A percentile compares a stretch with the other conserved stretches of the same genome.
Evolutionary conservation across 2,113 vertebrate genomes (phyloP).

Genomic region (Muscicapa adusta): DNA sequence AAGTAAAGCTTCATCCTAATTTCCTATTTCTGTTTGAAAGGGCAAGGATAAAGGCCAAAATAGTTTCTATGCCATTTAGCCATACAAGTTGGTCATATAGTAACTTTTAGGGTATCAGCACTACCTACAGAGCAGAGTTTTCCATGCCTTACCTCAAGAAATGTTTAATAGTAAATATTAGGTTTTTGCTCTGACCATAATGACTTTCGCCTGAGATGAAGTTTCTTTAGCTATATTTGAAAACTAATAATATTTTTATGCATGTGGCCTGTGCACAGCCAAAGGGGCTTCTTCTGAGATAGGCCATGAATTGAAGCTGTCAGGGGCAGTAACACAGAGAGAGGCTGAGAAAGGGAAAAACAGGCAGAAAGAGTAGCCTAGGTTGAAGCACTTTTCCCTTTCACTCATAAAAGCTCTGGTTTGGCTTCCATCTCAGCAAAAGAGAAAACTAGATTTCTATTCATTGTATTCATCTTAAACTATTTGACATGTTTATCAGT

Average conservation of each 20-base stretch:
- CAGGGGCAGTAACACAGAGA: not conserved
- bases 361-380: not conserved
- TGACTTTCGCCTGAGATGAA: not conserved
- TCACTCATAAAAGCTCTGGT: not conserved
- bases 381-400: not conserved
- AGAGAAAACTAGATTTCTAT: not conserved
- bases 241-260: not conserved
- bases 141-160: not conserved
- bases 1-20: not conserved
- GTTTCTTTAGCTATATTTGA: not conserved
- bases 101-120: not conserved
- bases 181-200: not conserved
- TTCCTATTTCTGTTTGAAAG: not conserved
- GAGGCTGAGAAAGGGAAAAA: not conserved
- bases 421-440: not conserved
- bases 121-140: not conserved
- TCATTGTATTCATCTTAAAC: not conserved
- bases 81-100: not conserved
- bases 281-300: not conserved
- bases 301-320: not conserved
- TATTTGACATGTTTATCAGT: not conserved
- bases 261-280: not conserved
- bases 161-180: not conserved
- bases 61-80: not conserved
- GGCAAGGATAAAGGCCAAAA: not conserved